phyloP scores from a whole-genome alignment of 2,888 invertebrate species.

The Drosophila bunnanda region DNA sequence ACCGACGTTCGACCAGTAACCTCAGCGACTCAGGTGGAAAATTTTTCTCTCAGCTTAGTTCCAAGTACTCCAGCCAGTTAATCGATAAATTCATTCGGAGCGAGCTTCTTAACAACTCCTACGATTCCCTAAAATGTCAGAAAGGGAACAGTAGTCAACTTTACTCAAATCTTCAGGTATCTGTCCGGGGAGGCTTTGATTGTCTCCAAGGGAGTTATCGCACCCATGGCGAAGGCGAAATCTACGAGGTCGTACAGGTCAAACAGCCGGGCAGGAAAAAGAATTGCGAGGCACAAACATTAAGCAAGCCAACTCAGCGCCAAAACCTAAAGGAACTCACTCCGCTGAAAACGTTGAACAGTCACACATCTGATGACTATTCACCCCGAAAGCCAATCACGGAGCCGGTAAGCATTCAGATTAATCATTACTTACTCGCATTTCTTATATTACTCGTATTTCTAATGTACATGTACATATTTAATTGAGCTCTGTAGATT shows the following conservation, averaged over 20 bases:
- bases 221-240: slow-evolving; percentile 79
- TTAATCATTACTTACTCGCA: no score
- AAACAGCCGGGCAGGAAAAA: slow-evolving; percentile 9
- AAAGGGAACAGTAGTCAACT: slow-evolving; percentile 49
- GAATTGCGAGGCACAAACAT: neutral
- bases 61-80: slow-evolving; percentile 80
- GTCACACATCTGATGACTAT: neutral
- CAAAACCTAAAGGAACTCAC: neutral
- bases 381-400: neutral
- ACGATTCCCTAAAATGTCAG: slow-evolving; percentile 77
- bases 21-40: slow-evolving; percentile 63
- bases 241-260: slow-evolving; percentile 77
- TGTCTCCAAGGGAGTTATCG: slow-evolving; percentile 82
- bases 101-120: slow-evolving; percentile 77
- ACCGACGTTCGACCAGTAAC: slow-evolving; percentile 63
- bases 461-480: no score
- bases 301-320: neutral
- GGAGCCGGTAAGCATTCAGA: neutral
- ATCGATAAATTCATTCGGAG: slow-evolving; percentile 82
- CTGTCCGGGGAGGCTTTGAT: slow-evolving; percentile 72
- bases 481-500: no score
- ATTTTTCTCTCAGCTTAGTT: slow-evolving; percentile 72
- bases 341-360: neutral
- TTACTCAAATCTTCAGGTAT: slow-evolving; percentile 58
- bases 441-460: no score